Conservation (phyloP, 2,113 vertebrate species). For the Colinus virginianus region DNA sequence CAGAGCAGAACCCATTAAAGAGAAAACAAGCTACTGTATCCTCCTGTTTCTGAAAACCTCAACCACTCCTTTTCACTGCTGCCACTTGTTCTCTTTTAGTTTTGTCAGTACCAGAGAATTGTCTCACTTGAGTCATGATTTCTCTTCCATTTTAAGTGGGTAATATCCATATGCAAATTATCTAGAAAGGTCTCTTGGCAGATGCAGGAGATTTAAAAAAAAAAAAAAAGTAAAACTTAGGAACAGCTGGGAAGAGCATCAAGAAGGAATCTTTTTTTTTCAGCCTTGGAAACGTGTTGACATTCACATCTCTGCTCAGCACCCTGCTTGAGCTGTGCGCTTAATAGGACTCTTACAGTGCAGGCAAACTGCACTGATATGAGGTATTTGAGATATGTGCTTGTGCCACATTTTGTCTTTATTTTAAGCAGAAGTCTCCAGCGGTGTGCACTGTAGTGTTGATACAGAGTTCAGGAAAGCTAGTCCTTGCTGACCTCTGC, state of each 20-base stretch:
- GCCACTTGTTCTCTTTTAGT: not conserved
- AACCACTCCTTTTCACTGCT: not conserved
- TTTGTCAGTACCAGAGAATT: not conserved
- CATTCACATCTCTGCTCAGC: not conserved
- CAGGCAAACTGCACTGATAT: not conserved
- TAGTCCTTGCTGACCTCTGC: not conserved
- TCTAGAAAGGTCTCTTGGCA: constrained; percentile 15
- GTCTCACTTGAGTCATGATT: not conserved
- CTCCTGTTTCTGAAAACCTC: not conserved
- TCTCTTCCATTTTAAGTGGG: not conserved
- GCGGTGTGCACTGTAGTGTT: not conserved
- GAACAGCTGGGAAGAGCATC: constrained; percentile 60
- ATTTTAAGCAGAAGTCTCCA: not conserved
- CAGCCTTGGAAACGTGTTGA: constrained; percentile 17
- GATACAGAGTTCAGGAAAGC: not conserved
- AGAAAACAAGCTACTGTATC: not conserved
- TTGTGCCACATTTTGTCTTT: not conserved
- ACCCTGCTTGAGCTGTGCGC: not conserved
- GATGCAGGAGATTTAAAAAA: not conserved
- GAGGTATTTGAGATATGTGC: not conserved
- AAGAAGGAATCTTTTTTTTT: constrained; percentile 20
- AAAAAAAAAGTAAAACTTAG: constrained; percentile 1
- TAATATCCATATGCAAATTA: constrained; percentile 32
- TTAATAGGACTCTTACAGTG: not conserved
- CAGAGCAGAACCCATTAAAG: not conserved